Base-by-base conservation (phyloP, 2,797 vertebrate species). In the Macrochelys suwanniensis region DNA sequence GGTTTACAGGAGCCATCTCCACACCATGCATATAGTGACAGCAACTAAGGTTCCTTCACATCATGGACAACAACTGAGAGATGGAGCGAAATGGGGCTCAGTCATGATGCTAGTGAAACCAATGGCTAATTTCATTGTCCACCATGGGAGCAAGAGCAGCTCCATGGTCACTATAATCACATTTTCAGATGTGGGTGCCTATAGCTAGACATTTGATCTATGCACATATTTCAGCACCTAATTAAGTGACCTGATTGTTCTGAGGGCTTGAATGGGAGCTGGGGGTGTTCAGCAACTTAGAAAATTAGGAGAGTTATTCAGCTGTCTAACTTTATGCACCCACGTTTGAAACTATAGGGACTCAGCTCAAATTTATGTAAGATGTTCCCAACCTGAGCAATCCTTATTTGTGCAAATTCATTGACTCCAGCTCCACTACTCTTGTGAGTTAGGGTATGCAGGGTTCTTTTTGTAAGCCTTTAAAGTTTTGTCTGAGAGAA, bases 361-460 rank as follows among this genome's bases (percentile, higher is more conserved):
- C 47, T 89, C n/a, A 82, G 11, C 4, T 81, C 85, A 87, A 65
- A 65, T 17, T 17, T 65, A 65, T 7, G 15, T 7, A 42, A 74
- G 37, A 19, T 37, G 37, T 74, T 74, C 37, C 61, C n/a, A 19
- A 53, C 19, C 19, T 17, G 3, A 61, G 23, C 78, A n/a, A 37
- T 0, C 0, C 17, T 56, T 89, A 81, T 33, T 80, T n/a, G 33
- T 7, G 4, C 3, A 80, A 65, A 8, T 76, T 89, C 90, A 81
- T 37, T 83, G 37, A 88, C n/a, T 90, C 56, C 9, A 79, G 16
- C 42, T 61, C 47, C 47, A 92, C 19, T 84, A 84, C 45, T 92
- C 28, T 31, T 59, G 0, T n/a, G 87, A 90, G 49, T 21, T 84
- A 77, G 9, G 21, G 93, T 93, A 87, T 45, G 71, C 7, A 4